Conservation (phyloP, 2,113 vertebrate genomes). For the Dendrocopos noguchii region DNA sequence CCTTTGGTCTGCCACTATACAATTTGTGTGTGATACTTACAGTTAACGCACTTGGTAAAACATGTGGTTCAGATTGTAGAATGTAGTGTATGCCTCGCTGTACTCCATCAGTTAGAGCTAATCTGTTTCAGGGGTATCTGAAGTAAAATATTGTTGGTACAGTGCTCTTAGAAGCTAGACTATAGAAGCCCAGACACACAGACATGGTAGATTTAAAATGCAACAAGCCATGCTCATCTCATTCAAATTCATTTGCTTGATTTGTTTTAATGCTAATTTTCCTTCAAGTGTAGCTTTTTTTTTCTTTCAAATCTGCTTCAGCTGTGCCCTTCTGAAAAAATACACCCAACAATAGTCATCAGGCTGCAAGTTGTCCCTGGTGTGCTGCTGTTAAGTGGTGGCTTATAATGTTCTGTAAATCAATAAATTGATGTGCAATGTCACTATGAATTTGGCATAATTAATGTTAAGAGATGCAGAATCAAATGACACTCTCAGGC, state of each 20-base stretch:
- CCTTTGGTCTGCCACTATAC: neutral
- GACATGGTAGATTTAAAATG: neutral
- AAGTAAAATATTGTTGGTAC: neutral
- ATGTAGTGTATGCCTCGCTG: neutral
- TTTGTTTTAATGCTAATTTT: slow-evolving; percentile 16
- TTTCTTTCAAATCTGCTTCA: slow-evolving; percentile 40
- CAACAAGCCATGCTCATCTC: neutral
- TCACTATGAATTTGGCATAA: neutral
- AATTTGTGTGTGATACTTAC: neutral
- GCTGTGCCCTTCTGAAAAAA: slow-evolving; percentile 13
- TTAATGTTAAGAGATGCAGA: neutral
- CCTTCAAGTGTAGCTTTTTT: slow-evolving; percentile 40
- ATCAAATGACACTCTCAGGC: slow-evolving; percentile 27
- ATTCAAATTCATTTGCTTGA: slow-evolving; percentile 16
- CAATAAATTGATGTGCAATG: slow-evolving; percentile 25
- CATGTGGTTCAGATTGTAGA: neutral
- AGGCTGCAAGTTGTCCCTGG: slow-evolving; percentile 3
- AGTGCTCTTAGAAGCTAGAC: neutral
- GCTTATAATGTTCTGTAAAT: neutral
- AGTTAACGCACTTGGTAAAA: slow-evolving; percentile 12
- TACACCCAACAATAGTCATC: neutral
- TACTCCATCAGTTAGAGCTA: neutral
- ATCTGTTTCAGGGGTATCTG: neutral
- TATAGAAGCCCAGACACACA: neutral
- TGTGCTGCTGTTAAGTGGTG: slow-evolving; percentile 16